A percentile compares a stretch with the other conserved stretches of the same genome.
These are phyloP conservation scores for Mesorhabditis sp. DNA, from an alignment of 2,888 invertebrate species.

Conservation along the genomic window DNA sequence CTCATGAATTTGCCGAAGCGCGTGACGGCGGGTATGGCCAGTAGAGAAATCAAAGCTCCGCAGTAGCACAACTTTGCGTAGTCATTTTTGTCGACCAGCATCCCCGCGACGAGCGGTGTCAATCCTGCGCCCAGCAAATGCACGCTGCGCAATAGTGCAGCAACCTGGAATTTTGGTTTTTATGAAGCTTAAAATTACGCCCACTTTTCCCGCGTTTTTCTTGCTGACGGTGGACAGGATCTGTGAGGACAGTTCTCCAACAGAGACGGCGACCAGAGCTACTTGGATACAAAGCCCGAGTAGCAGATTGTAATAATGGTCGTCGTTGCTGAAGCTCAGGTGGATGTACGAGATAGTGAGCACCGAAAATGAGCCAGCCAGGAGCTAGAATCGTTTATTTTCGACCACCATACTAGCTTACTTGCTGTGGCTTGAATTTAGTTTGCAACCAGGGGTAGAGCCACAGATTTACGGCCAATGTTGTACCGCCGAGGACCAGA, in stretches of 20 bases:
- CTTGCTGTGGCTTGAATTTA: constrained; percentile 28
- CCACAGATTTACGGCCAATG: constrained; percentile 39
- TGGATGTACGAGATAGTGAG: constrained; percentile 33
- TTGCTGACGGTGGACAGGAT: constrained; percentile 41
- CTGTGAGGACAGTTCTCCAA: constrained; percentile 48
- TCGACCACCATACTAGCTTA: not conserved
- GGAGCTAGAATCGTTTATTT: constrained; percentile 16
- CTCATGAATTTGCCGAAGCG: constrained; percentile 39
- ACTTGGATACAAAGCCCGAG: constrained; percentile 23
- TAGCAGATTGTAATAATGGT: constrained; percentile 8
- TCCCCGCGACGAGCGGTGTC: constrained; percentile 43
- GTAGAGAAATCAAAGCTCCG: constrained; percentile 30
- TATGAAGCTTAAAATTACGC: not conserved
- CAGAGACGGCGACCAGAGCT: constrained; percentile 41
- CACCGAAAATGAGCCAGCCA: constrained; percentile 31
- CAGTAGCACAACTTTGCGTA: constrained; percentile 34
- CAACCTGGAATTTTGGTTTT: constrained; percentile 19
- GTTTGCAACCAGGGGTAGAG: constrained; percentile 41
- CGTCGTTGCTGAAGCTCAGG: constrained; percentile 28
- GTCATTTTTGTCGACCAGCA: constrained; percentile 31
- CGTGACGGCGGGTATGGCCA: constrained; percentile 29
- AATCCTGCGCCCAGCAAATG: constrained; percentile 37
- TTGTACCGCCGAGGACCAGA: constrained; percentile 38
- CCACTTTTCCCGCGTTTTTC: constrained; percentile 36
- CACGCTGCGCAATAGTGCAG: constrained; percentile 44